phyloP scores from a whole-genome alignment of 2,888 invertebrate species.

The Cheilosia urbana region DNA sequence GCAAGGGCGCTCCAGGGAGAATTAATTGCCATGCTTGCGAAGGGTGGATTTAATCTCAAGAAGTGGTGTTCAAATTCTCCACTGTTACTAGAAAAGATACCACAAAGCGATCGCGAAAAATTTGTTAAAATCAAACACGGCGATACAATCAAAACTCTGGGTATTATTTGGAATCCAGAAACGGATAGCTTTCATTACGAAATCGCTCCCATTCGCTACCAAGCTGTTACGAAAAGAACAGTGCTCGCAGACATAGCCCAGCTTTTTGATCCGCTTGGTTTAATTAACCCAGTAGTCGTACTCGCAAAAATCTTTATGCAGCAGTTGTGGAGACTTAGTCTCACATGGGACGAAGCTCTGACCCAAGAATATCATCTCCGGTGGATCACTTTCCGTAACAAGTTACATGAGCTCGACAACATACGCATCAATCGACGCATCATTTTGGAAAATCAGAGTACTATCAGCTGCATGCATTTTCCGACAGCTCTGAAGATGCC shows the following conservation, averaged over 20 bases:
- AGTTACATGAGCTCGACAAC: conserved; percentile 12
- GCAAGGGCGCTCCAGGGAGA: conserved; percentile 20
- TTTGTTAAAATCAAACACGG: too few relatives aligned
- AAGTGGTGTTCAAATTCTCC: conserved; percentile 33
- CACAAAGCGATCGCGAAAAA: conserved; percentile 21
- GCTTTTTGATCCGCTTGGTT: conserved; percentile 47
- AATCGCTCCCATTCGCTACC: neutral
- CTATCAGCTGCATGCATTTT: conserved; percentile 43
- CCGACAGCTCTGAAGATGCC: conserved; percentile 45
- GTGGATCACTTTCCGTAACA: conserved; percentile 36
- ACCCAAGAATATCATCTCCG: conserved; percentile 34
- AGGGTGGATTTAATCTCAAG: conserved; percentile 24
- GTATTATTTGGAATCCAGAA: conserved; percentile 26
- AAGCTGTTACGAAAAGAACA: neutral
- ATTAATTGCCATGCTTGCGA: conserved; percentile 19
- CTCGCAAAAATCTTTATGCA: conserved; percentile 44
- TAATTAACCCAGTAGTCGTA: conserved; percentile 46
- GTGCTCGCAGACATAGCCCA: conserved; percentile 41
- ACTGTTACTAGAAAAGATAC: conserved; percentile 13
- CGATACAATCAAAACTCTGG: conserved; percentile 3
- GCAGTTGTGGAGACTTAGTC: conserved; percentile 26
- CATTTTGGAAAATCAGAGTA: neutral
- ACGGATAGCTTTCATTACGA: conserved; percentile 22
- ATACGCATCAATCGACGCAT: conserved; percentile 16
- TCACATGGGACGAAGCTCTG: conserved; percentile 35